Evolutionary conservation across 1,140 invertebrate genomes (phyloP), one percentile per base, ranked within the genome.

Genomic region (Brachystomella parvula): DNA sequence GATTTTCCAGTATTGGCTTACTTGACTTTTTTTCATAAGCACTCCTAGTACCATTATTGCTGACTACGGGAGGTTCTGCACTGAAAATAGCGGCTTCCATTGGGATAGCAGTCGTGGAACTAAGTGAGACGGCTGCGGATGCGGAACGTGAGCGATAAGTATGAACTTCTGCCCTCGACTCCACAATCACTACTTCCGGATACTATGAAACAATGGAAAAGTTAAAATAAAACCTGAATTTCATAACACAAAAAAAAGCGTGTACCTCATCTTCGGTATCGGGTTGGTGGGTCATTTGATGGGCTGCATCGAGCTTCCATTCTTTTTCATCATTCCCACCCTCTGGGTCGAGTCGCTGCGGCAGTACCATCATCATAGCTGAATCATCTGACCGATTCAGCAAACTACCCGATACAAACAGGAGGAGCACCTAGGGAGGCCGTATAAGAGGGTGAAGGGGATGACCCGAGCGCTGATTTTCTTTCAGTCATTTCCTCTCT

Each of bases 261-360:
- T 53, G 39, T 44, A 53, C 49, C 49, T 53, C 49, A 53, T 53
- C 49, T 26, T 53, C 49, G 12, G 49, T 53, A 26, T 53, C 49
- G 9, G 49, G 49, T 53, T 53, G 49, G 49, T 15, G 49, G 9
- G 24, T 24, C 3, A 53, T 24, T 53, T 53, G 49, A 53, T 53
- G 49, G 6, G 49, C 24, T 12, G 49, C 49, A 24, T 53, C 49
- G 9, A 24, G 49, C 6, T 17, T 24, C 49, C 49, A 53, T 53
- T 53, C 49, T 26, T 53, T 53, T 6, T 17, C 24, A 24, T 53
- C 49, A 53, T 53, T 53, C 15, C 49, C 49, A 15, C 49, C 49
- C 24, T 53, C 49, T 17, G 49, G 49, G 49, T 53, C 49, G 3
- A 53, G 49, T 53, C 49, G 12, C 21, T 53, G 49, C 12, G 49